phyloP scores from a whole-genome alignment of 2,113 vertebrate genomes.

The Notothenia rossii region DNA sequence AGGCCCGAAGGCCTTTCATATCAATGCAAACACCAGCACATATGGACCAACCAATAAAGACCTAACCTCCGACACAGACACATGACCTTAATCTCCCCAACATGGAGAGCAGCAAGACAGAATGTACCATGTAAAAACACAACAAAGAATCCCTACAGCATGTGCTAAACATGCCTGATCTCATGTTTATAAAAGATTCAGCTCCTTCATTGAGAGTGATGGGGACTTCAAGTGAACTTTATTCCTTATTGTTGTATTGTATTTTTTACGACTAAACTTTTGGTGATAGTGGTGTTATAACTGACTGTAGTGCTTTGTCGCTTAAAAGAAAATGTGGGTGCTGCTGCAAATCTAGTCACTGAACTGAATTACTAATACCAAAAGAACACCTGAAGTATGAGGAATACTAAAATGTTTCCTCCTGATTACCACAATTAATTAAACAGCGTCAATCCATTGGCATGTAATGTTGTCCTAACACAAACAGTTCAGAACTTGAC shows the following conservation, averaged over 20 bases:
- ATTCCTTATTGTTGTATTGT: not conserved
- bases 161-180: constrained; percentile 61
- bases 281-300: not conserved
- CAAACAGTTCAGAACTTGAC: not conserved
- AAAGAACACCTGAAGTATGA: not conserved
- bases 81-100: constrained; percentile 78
- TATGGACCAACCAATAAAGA: constrained; percentile 78
- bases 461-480: not conserved
- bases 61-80: constrained; percentile 75
- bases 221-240: not conserved
- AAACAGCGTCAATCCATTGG: not conserved
- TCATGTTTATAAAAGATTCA: constrained; percentile 52
- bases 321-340: not conserved
- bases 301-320: not conserved
- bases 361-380: not conserved
- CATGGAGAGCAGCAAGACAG: constrained; percentile 61
- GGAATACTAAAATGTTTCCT: not conserved
- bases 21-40: constrained; percentile 70
- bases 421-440: not conserved
- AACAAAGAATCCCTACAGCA: constrained; percentile 73
- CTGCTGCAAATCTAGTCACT: not conserved
- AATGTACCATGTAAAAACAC: constrained; percentile 70
- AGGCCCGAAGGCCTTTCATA: constrained; percentile 80
- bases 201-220: constrained; percentile 24
- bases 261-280: not conserved